phyloP scores from a whole-genome alignment of 2,113 vertebrate species.

The Melanerpes formicivorus region DNA sequence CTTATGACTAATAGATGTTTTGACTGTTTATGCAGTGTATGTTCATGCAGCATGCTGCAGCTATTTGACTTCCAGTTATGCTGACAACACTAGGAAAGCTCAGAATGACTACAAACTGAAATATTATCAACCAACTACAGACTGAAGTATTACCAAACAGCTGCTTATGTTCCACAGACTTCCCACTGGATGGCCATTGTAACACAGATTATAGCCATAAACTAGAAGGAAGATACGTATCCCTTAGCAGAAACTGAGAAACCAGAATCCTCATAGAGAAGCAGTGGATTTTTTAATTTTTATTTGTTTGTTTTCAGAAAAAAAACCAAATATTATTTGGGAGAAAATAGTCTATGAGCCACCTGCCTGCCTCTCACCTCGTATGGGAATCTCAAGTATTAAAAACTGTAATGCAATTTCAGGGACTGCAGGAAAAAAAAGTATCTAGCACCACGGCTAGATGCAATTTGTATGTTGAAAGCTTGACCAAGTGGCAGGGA shows the following conservation, averaged over 20 bases:
- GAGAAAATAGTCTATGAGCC: neutral
- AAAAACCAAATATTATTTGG: neutral
- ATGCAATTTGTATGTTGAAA: neutral
- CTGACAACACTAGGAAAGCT: neutral
- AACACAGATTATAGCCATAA: neutral
- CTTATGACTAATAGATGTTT: neutral
- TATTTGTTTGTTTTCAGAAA: neutral
- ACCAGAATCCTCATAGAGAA: neutral
- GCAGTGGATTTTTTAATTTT: no score
- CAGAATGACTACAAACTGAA: neutral
- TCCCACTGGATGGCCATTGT: neutral
- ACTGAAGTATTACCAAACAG: neutral
- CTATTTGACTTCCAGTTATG: neutral
- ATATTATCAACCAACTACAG: neutral
- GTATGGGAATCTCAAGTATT: neutral
- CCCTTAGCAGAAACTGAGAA: neutral
- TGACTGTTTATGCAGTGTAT: neutral
- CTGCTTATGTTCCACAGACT: neutral
- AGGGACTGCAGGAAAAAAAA: neutral
- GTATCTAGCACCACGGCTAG: neutral
- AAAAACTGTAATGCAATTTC: neutral
- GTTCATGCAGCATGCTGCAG: neutral
- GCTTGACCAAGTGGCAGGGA: neutral
- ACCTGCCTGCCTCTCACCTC: neutral
- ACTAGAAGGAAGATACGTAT: neutral